These are phyloP conservation scores for Vesta saturnalis DNA, from an alignment of 2,888 invertebrate species.

Conservation along the genomic window DNA sequence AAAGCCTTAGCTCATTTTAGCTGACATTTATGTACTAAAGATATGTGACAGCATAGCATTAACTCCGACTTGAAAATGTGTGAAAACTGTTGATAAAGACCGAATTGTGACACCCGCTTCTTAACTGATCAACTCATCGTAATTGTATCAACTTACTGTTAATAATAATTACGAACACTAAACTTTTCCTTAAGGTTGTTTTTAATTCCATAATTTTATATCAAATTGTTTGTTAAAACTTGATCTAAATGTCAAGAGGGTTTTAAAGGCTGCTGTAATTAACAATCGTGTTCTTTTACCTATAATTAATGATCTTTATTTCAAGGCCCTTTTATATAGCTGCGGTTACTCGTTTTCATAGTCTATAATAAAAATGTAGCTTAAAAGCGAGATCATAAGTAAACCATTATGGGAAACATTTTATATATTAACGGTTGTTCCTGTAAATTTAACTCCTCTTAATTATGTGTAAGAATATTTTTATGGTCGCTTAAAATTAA, in stretches of 20 bases:
- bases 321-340: constrained; percentile 27
- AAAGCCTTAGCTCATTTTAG: no score
- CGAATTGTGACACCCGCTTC: constrained; percentile 43
- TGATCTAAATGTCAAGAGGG: constrained; percentile 31
- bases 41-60: no score
- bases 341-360: neutral
- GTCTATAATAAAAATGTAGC: no score
- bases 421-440: no score
- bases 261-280: constrained; percentile 34
- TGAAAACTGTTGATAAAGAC: constrained; percentile 45
- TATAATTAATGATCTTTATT: constrained; percentile 35
- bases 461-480: no score
- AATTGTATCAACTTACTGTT: no score
- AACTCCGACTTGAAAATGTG: constrained; percentile 32
- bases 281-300: constrained; percentile 32
- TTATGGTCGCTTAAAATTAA: no score
- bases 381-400: neutral
- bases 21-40: no score
- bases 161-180: constrained; percentile 6
- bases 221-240: neutral
- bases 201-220: constrained; percentile 7
- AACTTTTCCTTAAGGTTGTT: constrained; percentile 2
- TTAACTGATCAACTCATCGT: constrained; percentile 33
- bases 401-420: neutral
- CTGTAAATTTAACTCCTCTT: no score